Base-by-base conservation (phyloP, 64 coral and sea anemone genomes). In the Stichodactyla helianthus region DNA sequence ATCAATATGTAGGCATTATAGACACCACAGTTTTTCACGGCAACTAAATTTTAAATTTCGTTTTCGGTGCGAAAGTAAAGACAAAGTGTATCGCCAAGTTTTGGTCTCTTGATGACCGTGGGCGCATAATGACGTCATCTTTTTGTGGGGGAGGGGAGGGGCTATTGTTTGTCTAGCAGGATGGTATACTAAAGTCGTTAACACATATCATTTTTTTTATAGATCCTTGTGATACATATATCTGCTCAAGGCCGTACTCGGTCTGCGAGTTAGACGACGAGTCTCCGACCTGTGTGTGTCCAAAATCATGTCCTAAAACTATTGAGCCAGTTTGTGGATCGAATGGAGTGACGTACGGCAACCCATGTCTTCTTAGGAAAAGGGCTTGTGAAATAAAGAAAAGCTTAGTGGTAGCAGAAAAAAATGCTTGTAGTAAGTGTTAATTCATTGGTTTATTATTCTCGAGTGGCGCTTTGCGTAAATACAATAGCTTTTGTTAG, bases 291-390 rank as follows among this genome's bases (percentile, higher is more conserved):
- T 87, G 86, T 19, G 10, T 17, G 5, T 87, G 86, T 26, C 62
- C 62, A 3, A 52, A 74, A 26, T 12, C 61, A 16, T 87, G 86
- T 51, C 62, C 86, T 18, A 77, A 27, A 55, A 44, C 13, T 13
- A 11, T 4, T 9, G 67, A 76, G 17, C 89, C 52, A 5, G 83
- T 91, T 7, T 91, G 89, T 52, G 89, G 68, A 13, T 91, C 89
- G 11, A 83, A 91, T 86, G 82, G 28, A 12, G 28, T 15, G 53
- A 86, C 83, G 19, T 90, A 90, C 54, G 54, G 15, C 26, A 90
- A 90, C 63, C 16, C 74, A 60, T 90, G 89, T 90, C 22, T 85
- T 14, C 10, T 90, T 54, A 35, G 55, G n/a, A 85, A 90, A 79
- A 54, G 2, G 53, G 51, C 89, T 5, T 90, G 89, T 57, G 89